phyloP scores from a whole-genome alignment of 1,140 invertebrate genomes.

The Phymorhynchus buccinoides region DNA sequence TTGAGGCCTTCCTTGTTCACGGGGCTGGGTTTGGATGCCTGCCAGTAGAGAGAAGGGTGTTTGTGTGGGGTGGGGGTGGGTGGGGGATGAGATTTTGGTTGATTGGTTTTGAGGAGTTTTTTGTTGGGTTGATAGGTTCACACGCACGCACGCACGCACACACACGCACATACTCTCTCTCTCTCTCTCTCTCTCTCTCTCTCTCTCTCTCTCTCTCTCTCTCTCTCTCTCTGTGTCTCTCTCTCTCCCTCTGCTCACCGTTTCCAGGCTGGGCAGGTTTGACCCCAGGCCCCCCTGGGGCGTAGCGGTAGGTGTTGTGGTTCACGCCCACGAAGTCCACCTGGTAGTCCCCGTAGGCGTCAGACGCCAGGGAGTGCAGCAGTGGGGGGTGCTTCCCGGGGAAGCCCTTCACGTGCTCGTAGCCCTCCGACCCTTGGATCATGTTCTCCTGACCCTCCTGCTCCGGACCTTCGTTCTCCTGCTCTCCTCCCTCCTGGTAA shows the following conservation, averaged over 20 bases:
- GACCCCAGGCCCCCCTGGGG: background rate
- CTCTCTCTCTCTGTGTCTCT: no score
- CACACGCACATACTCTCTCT: no score
- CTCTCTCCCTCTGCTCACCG: no score
- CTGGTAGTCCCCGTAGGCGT: slow-evolving; percentile 21
- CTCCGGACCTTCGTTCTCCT: background rate
- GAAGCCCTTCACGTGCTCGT: background rate
- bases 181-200: no score
- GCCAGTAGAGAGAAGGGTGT: no score
- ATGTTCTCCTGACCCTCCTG: slow-evolving; percentile 22
- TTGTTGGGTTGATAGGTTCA: background rate
- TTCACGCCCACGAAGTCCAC: background rate
- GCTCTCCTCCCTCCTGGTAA: slow-evolving; percentile 24
- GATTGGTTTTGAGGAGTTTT: background rate
- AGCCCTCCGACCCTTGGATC: background rate
- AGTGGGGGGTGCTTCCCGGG: background rate
- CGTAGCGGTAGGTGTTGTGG: background rate
- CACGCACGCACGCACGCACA: no score
- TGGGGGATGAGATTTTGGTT: no score
- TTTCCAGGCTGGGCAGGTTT: background rate
- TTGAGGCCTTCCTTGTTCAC: no score
- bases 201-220: no score
- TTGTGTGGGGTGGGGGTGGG: no score
- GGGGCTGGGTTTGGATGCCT: background rate
- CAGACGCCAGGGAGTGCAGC: slow-evolving; percentile 9